These are phyloP conservation scores for Agapornis roseicollis DNA, from an alignment of 2,113 vertebrate genomes.

Conservation along the genomic window DNA sequence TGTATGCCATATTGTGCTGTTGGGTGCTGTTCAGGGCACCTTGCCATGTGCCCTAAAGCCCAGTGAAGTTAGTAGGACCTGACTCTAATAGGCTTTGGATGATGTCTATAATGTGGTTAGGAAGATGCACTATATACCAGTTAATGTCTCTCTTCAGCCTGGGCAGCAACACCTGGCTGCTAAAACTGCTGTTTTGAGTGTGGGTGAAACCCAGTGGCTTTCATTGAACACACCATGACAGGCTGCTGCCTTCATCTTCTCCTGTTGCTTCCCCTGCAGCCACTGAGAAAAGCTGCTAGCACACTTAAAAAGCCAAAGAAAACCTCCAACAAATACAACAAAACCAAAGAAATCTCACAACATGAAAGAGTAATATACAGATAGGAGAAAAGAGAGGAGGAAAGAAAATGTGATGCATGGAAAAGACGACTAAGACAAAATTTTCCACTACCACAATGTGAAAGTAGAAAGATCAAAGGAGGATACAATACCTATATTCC, in stretches of 20 bases:
- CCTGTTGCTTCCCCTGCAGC: not conserved
- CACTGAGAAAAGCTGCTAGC: not conserved
- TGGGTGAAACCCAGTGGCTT: not conserved
- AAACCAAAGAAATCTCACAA: not conserved
- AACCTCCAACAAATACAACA: not conserved
- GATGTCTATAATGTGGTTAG: not conserved
- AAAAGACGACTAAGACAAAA: not conserved
- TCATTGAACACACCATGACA: accelerated
- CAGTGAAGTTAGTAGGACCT: not conserved
- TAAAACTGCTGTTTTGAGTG: not conserved
- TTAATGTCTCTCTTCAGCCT: not conserved
- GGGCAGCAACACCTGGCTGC: not conserved
- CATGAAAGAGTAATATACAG: not conserved
- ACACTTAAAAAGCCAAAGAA: not conserved
- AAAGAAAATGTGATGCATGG: not conserved
- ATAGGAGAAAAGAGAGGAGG: accelerated
- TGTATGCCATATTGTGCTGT: not conserved
- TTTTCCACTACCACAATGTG: not conserved
- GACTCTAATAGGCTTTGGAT: not conserved
- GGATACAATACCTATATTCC: not conserved
- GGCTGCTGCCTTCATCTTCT: not conserved
- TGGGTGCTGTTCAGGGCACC: not conserved
- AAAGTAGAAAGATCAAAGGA: not conserved
- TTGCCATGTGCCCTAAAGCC: not conserved
- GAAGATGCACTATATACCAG: not conserved